Evolutionary conservation across 2,113 vertebrate genomes (phyloP), one percentile per base, ranked within the genome.

Genomic region (Ochotona princeps): DNA sequence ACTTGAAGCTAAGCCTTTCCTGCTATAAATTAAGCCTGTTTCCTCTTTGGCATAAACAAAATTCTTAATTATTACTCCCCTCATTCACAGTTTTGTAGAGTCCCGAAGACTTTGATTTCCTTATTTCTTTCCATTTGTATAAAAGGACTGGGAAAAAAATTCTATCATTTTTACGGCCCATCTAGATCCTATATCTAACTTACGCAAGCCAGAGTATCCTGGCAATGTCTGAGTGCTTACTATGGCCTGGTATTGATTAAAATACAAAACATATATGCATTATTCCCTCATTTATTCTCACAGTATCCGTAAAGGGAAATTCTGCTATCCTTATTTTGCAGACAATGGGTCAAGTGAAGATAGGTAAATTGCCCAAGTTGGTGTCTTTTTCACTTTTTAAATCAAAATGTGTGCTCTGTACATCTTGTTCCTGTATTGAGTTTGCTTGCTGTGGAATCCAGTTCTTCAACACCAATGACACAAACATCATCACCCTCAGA

Each of bases 41-140:
- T 96, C 63, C 79, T 85, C 70, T 76, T 35, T 87, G 28, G 47
- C 54, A 23, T 87, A 70, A 94, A 87, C 51, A 66, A 91, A 83
- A 70, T 83, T 26, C 18, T 80, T 82, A 51, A 66, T 91, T 84
- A 85, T 54, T 65, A 54, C 35, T 82, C n/a, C 86, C 32, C 15
- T 83, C 60, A 66, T 82, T 63, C 69, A 85, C n/a, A 49, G 12
- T 54, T 82, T 69, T 13, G 35, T 4, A 61, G 51, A 35, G n/a
- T 51, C 65, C 26, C 47, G 12, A 32, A 20, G 0, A 44, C 82
- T 84, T 84, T 57, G n/a, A 5, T 83, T 30, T 82, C 65, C 28
- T 51, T 75, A 70, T 49, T 66, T 54, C 76, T 94, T 75, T n/a
- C 14, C 30, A 74, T 15, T 17, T 85, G 13, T 63, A 61, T 73